Conservation (phyloP, 35 echinoderm and acorn worm species). For the Stichopus chloronotus region DNA sequence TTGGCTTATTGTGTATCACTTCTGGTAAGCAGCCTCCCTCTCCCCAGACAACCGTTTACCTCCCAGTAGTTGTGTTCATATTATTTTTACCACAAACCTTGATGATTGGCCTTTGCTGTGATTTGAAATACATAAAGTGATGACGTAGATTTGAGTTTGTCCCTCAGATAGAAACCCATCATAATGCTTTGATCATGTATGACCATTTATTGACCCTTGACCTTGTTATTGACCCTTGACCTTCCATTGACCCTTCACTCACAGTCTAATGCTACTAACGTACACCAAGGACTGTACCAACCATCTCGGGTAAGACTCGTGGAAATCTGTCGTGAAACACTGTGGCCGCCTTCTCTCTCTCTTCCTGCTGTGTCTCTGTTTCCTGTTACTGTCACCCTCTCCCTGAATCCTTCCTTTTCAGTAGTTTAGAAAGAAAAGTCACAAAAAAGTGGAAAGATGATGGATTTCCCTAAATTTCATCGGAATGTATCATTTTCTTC, state of each 20-base stretch:
- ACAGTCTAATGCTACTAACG: slow-evolving; percentile 39
- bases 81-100: too few relatives aligned
- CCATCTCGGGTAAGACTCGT: slow-evolving; percentile 48
- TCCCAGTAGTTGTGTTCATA: too few relatives aligned
- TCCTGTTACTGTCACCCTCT: not conserved
- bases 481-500: too few relatives aligned
- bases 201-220: not conserved
- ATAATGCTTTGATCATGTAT: not conserved
- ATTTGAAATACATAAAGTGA: not conserved
- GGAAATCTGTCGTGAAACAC: not conserved
- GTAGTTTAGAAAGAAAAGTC: too few relatives aligned
- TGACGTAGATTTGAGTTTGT: not conserved
- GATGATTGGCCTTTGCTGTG: not conserved
- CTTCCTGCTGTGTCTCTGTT: not conserved
- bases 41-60: too few relatives aligned
- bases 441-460: too few relatives aligned
- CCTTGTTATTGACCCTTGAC: slow-evolving; percentile 21
- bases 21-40: too few relatives aligned
- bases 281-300: slow-evolving; percentile 40
- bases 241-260: slow-evolving; percentile 39
- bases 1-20: too few relatives aligned
- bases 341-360: not conserved
- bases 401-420: too few relatives aligned
- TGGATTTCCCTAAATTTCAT: too few relatives aligned
- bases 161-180: not conserved